Evolutionary conservation across 2,113 vertebrate genomes (phyloP).

Genomic region (Burhinus bistriatus): DNA sequence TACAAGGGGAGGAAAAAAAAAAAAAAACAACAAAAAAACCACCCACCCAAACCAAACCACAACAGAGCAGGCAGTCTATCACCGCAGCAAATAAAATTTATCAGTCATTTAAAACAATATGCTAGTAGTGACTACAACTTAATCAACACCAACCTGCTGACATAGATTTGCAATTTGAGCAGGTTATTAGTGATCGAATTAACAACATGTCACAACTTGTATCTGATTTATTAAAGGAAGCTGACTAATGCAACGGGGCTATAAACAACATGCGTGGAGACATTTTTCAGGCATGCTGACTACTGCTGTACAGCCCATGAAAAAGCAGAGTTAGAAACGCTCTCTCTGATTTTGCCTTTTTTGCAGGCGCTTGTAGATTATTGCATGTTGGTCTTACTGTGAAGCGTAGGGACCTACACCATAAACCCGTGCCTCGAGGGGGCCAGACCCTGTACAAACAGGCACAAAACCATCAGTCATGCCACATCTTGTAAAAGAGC

Average conservation of each 20-base stretch:
- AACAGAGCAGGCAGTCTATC: conserved; percentile 49
- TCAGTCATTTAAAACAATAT: conserved; percentile 78
- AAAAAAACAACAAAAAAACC: neutral
- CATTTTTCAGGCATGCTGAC: conserved; percentile 1
- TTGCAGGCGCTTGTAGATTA: neutral
- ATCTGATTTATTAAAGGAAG: conserved; percentile 77
- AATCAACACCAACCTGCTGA: conserved; percentile 82
- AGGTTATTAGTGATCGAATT: conserved; percentile 79
- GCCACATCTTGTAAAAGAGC: neutral
- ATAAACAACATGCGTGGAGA: conserved; percentile 42
- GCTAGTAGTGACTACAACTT: conserved; percentile 67
- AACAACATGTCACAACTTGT: conserved; percentile 80
- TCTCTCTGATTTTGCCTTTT: neutral
- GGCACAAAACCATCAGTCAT: neutral
- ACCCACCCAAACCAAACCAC: neutral
- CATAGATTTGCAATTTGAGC: conserved; percentile 75
- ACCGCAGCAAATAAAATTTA: conserved; percentile 72
- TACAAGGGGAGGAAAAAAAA: neutral
- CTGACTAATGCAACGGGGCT: conserved; percentile 37
- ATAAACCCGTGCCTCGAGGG: neutral
- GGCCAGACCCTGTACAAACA: neutral
- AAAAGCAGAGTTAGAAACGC: neutral
- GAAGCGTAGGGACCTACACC: neutral
- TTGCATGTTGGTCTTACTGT: neutral
- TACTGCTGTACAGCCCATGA: neutral